Evolutionary conservation across 2,888 invertebrate species (phyloP), one percentile per base, ranked within the genome.

Genomic region (Sinhomidia bicolor): DNA sequence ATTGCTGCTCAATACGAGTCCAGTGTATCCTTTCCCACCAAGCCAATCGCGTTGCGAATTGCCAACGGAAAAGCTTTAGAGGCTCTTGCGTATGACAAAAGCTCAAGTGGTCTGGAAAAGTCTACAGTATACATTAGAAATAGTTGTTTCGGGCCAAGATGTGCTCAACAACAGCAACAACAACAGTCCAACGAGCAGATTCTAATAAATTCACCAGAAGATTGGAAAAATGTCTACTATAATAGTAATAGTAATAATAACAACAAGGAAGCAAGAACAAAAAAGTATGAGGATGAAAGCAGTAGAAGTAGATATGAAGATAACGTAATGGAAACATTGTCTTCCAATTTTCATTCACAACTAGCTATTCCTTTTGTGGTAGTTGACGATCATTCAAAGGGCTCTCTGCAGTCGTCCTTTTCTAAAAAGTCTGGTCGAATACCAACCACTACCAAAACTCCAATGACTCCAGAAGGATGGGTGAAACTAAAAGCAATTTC

Each of bases 401-500:
- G 60, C 14, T 41, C 74, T 1, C 14, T 12, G 14, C 32, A 68
- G n/a, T 32, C 71, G 0, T 23, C 62, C 0, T 88, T 88, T 54
- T 78, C 82, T 0, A 83, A 41, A 29, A 17, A 62, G 17, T 17
- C 4, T 41, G 88, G 88, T 7, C 44, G 88, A 47, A 76, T 81
- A 29, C 82, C 88, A 0, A 36, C 88, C 17, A 57, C 88, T 14
- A 85, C 90, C 20, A 90, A 36, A 41, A 47, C 79, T 41, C 44
- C 62, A 36, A 12, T 41, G 12, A 20, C 83, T 0, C 47, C 88
- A n/a, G 83, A 83, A 62, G 90, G 89, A 0, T 92, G 92, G 92
- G 90, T 92, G 5, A 90, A 91, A 82, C 80, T 92, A 6, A 89
- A 91, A 81, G 91, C 92, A 12, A 80, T 91, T 17, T 81, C 88